Evolutionary conservation across 2,113 vertebrate genomes (phyloP).

Genomic region (Limanda limanda): DNA sequence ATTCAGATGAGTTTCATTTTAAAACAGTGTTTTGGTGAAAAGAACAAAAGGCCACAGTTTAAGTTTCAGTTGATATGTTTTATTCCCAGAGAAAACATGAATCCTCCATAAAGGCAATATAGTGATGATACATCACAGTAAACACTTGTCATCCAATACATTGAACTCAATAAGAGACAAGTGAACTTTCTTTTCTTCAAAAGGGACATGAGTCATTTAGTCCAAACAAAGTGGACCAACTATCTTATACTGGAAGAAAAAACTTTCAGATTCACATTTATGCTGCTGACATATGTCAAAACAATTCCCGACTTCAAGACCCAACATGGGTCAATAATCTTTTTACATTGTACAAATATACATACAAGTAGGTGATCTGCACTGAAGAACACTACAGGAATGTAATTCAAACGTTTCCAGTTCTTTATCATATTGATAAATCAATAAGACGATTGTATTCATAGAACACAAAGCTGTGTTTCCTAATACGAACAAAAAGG

Average conservation of each 20-base stretch:
- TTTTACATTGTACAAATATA: slow-evolving; percentile 24
- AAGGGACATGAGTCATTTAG: slow-evolving; percentile 20
- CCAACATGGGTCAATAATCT: slow-evolving; percentile 36
- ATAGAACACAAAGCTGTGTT: slow-evolving; percentile 19
- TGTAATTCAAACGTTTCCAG: not conserved
- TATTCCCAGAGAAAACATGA: slow-evolving; percentile 32
- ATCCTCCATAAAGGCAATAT: not conserved
- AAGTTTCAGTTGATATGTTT: slow-evolving; percentile 13
- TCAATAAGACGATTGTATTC: slow-evolving; percentile 13
- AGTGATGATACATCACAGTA: not conserved
- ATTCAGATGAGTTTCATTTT: no score
- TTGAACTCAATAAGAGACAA: not conserved
- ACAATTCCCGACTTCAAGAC: slow-evolving; percentile 3
- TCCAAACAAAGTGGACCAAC: not conserved
- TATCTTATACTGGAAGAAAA: slow-evolving; percentile 5
- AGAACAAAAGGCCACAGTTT: not conserved
- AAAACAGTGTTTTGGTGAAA: not conserved
- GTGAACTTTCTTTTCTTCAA: not conserved
- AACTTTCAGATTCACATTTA: not conserved
- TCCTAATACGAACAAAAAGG: not conserved
- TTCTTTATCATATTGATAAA: not conserved
- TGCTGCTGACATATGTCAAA: slow-evolving; percentile 13
- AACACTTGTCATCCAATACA: not conserved
- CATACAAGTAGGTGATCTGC: not conserved
- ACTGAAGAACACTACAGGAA: not conserved